phyloP scores from a whole-genome alignment of 1,140 invertebrate genomes.

The Anoplolepis gracilipes region DNA sequence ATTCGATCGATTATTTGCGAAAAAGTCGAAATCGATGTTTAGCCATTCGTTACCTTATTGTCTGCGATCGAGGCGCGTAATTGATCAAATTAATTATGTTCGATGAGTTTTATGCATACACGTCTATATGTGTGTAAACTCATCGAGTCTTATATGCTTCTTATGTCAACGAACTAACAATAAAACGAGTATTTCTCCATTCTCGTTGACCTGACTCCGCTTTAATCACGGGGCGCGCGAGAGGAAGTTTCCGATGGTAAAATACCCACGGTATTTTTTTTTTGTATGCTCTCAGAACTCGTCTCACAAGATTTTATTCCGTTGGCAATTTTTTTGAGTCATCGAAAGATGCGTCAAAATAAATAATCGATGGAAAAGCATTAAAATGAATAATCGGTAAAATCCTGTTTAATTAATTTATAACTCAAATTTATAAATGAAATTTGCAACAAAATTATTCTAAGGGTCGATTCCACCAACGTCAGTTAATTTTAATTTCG shows the following conservation, averaged over 20 bases:
- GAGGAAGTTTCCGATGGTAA: constrained; percentile 64
- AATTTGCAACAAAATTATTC: background rate
- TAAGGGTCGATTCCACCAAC: no score
- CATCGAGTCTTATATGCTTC: background rate
- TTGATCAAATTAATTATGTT: constrained; percentile 37
- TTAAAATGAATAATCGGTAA: constrained; percentile 27
- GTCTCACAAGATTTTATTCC: background rate
- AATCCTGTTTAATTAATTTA: background rate
- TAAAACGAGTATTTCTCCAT: constrained; percentile 67
- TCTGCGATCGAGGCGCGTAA: constrained; percentile 42
- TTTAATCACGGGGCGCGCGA: constrained; percentile 65
- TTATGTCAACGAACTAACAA: constrained; percentile 63
- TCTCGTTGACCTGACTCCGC: constrained; percentile 61
- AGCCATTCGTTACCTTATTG: constrained; percentile 24
- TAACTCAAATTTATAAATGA: background rate
- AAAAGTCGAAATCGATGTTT: background rate
- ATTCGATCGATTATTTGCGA: background rate
- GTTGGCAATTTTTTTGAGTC: constrained; percentile 3
- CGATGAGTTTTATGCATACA: constrained; percentile 14
- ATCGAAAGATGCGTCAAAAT: background rate
- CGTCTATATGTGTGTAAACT: background rate
- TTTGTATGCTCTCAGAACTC: background rate
- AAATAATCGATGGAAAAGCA: constrained; percentile 6
- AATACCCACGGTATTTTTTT: background rate
- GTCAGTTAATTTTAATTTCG: no score